Evolutionary conservation across 2,113 vertebrate genomes (phyloP).

Genomic region (Ochotona curzoniae): DNA sequence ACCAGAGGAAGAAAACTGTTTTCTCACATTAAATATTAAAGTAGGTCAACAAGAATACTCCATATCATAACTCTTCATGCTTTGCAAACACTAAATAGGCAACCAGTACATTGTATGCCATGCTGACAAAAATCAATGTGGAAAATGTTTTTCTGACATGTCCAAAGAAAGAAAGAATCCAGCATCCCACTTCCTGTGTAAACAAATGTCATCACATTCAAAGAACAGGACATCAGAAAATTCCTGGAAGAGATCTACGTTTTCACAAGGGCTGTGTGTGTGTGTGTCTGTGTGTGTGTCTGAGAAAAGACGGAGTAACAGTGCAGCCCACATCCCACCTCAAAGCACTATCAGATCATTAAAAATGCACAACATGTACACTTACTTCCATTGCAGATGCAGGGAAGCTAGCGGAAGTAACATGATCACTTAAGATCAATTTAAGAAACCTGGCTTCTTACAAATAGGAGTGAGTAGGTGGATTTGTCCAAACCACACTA

Average conservation of each 20-base stretch:
- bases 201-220: conserved; percentile 70
- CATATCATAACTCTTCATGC: conserved; percentile 8
- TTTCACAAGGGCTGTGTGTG: background rate
- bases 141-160: conserved; percentile 54
- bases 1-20: conserved; percentile 49
- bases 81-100: conserved; percentile 28
- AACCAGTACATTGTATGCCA: background rate
- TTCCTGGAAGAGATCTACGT: conserved; percentile 59
- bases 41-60: conserved; percentile 25
- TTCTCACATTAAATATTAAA: conserved; percentile 74
- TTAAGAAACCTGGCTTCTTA: conserved; percentile 64
- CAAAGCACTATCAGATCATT: conserved; percentile 62
- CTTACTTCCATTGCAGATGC: background rate
- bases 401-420: background rate
- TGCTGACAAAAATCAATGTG: conserved; percentile 44
- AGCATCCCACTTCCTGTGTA: conserved; percentile 64
- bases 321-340: background rate
- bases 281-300: conserved; percentile 23
- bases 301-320: background rate
- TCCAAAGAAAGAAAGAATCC: conserved; percentile 52
- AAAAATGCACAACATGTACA: conserved; percentile 67
- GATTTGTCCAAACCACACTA: conserved; percentile 56
- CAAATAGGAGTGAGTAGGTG: conserved; percentile 66
- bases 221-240: conserved; percentile 65
- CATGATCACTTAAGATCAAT: conserved; percentile 61